Conservation (phyloP, 2,797 vertebrate genomes). For the Helostoma temminkii region DNA sequence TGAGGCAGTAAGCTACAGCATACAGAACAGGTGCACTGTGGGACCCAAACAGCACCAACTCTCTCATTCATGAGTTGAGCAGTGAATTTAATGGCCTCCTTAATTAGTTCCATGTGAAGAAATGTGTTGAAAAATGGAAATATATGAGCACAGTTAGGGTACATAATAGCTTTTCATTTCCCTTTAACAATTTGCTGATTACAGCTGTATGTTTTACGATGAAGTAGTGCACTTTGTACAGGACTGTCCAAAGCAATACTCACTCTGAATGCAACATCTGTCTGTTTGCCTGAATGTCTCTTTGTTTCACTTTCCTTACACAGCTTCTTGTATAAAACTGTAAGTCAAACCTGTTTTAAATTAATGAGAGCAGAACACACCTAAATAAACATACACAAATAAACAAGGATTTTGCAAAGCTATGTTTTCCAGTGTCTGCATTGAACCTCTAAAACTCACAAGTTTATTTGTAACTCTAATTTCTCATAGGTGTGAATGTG, state of each 20-base stretch:
- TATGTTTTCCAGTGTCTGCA: no score
- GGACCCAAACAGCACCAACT: neutral
- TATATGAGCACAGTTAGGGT: neutral
- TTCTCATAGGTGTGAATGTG: no score
- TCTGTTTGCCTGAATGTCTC: constrained; percentile 10
- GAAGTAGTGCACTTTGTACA: constrained; percentile 8
- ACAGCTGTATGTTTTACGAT: constrained; percentile 28
- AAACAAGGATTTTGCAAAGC: no score
- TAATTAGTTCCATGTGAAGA: constrained; percentile 16
- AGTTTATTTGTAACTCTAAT: no score
- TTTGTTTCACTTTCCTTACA: constrained; percentile 3
- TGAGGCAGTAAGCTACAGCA: constrained; percentile 7
- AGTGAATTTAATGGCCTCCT: constrained; percentile 16
- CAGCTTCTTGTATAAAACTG: constrained; percentile 25
- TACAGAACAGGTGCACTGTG: constrained; percentile 5
- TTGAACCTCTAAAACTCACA: no score
- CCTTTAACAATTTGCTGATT: constrained; percentile 15
- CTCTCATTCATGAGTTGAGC: constrained; percentile 25
- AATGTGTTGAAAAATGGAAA: constrained; percentile 17
- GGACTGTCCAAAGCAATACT: constrained; percentile 22
- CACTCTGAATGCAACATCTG: constrained; percentile 30
- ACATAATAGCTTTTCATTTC: constrained; percentile 19
- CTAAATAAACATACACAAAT: no score
- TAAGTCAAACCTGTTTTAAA: constrained; percentile 33
- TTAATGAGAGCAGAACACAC: constrained; percentile 39